A percentile compares a stretch with the other conserved stretches of the same genome.
Conservation (phyloP, 1,140 invertebrate species). For the Drosophila tropicalis region DNA sequence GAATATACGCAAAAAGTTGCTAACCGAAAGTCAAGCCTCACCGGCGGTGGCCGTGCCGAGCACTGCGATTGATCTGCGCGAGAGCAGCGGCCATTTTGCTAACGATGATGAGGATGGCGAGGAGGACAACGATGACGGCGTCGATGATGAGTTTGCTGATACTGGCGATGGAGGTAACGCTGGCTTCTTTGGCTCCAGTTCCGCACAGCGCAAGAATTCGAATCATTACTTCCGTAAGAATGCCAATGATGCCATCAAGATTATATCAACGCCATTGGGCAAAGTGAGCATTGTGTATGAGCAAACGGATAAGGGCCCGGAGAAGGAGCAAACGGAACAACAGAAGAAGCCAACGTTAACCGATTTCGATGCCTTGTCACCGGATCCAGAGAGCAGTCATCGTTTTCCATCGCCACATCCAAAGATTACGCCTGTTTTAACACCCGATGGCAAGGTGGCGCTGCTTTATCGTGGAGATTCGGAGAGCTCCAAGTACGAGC, state of each 20-base stretch:
- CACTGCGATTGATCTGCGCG: constrained; percentile 79
- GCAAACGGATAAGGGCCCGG: constrained; percentile 61
- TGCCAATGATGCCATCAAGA: constrained; percentile 82
- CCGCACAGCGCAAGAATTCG: constrained; percentile 40
- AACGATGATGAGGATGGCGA: constrained; percentile 82
- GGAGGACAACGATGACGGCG: constrained; percentile 78
- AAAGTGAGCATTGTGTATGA: constrained; percentile 83
- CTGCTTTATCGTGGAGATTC: constrained; percentile 83
- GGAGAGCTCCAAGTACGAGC: constrained; percentile 83
- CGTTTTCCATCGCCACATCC: constrained; percentile 82
- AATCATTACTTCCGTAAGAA: constrained; percentile 81
- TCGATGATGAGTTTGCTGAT: constrained; percentile 73
- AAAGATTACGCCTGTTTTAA: constrained; percentile 83
- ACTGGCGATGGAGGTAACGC: constrained; percentile 52
- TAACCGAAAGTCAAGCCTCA: constrained; percentile 54
- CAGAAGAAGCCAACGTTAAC: constrained; percentile 73
- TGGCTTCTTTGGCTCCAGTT: constrained; percentile 73
- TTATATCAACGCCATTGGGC: constrained; percentile 80
- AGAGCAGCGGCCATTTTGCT: constrained; percentile 83
- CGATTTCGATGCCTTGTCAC: constrained; percentile 81
- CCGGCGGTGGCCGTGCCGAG: constrained; percentile 65
- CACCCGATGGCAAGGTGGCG: constrained; percentile 83
- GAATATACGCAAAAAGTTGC: constrained; percentile 68
- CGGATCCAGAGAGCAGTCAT: constrained; percentile 83
- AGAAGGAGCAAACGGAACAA: constrained; percentile 37